phyloP scores from a whole-genome alignment of 2,888 invertebrate species.

The Pilophorus perplexus region DNA sequence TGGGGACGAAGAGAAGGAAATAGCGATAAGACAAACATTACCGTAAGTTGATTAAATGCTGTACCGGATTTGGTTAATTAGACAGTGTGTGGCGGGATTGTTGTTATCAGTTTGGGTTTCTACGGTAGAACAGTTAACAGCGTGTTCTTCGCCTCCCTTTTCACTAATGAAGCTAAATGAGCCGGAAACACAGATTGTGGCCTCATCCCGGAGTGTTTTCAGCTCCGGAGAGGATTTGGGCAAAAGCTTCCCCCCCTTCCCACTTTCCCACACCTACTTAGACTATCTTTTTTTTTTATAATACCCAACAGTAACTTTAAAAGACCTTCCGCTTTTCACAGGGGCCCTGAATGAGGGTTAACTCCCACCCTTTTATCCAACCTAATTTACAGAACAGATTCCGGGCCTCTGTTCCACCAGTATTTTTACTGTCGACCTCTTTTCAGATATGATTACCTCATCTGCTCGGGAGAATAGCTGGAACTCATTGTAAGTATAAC shows the following conservation, averaged over 20 bases:
- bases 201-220: constrained; percentile 2
- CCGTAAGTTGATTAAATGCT: constrained; percentile 34
- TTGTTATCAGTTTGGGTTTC: constrained; percentile 33
- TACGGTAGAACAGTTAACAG: constrained; percentile 33
- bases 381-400: constrained; percentile 37
- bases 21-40: constrained; percentile 31
- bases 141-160: constrained; percentile 37
- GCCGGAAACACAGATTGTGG: constrained; percentile 48
- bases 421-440: constrained; percentile 35
- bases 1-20: too few species aligned
- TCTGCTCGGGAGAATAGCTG: not conserved
- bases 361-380: constrained; percentile 2
- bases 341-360: not conserved
- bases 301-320: not conserved
- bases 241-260: constrained; percentile 3
- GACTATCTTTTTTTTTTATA: constrained; percentile 3
- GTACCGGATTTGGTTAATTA: constrained; percentile 35
- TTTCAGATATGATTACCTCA: constrained; percentile 20
- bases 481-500: too few species aligned
- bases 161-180: constrained; percentile 46
- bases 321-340: not conserved
- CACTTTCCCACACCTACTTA: not conserved
- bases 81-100: constrained; percentile 31
- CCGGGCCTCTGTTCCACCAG: constrained; percentile 2
- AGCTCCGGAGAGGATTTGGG: not conserved